These are phyloP conservation scores for Zophobas morio DNA, from an alignment of 1,140 invertebrate species.

Conservation along the genomic window DNA sequence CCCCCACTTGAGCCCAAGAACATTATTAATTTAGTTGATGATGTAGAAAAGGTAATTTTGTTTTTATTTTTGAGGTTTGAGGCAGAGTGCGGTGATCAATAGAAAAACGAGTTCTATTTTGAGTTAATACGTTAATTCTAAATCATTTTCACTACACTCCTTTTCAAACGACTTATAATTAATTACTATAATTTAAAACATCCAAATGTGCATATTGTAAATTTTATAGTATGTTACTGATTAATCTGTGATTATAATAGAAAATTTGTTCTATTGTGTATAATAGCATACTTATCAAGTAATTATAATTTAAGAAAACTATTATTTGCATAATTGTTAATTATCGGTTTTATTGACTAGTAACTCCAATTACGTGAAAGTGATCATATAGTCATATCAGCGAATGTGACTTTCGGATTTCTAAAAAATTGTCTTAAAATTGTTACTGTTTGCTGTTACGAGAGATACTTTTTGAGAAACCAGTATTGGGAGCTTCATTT, in stretches of 20 bases:
- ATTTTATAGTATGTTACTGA: conserved; percentile 53
- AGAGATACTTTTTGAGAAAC: no score
- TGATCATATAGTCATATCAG: no score
- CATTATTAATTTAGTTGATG: conserved; percentile 5
- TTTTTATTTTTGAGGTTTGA: not conserved
- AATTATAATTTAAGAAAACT: not conserved
- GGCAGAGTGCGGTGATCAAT: conserved; percentile 2
- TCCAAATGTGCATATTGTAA: conserved; percentile 53
- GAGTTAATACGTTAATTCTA: no score
- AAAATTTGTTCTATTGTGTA: conserved; percentile 28
- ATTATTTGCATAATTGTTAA: no score
- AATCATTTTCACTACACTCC: not conserved
- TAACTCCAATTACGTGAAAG: no score
- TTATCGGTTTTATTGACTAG: no score
- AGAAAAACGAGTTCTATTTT: not conserved
- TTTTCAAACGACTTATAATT: not conserved
- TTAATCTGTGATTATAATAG: conserved; percentile 55
- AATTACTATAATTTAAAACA: conserved; percentile 4
- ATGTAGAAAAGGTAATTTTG: not conserved
- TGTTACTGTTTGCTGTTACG: no score
- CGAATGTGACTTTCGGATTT: no score
- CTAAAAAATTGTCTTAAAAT: no score
- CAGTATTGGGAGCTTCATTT: no score
- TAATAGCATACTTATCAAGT: not conserved
- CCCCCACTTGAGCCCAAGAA: conserved; percentile 7